These are phyloP conservation scores for Galerucella nymphaeae DNA, from an alignment of 2,888 invertebrate genomes.

Conservation along the genomic window DNA sequence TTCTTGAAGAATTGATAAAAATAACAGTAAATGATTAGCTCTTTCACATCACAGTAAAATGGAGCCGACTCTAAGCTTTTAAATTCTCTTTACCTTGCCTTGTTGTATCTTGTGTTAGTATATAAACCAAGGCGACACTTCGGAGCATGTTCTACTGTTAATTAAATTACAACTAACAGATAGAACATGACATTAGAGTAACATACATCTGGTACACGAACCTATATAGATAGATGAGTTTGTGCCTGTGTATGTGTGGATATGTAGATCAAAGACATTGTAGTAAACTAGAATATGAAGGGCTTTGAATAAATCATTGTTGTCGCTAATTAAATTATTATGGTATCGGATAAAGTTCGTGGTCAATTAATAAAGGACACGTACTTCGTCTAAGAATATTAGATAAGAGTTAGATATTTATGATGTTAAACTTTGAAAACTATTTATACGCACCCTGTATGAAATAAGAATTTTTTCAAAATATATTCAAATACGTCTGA, in stretches of 20 bases:
- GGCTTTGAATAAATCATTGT: background rate
- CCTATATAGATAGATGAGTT: background rate
- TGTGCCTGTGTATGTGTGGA: background rate
- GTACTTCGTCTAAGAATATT: too few relatives aligned
- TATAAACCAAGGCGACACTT: constrained; percentile 22
- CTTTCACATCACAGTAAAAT: too few relatives aligned
- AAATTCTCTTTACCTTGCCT: constrained; percentile 7
- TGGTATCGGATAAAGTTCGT: background rate
- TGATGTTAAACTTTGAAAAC: too few relatives aligned
- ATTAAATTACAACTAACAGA: constrained; percentile 26
- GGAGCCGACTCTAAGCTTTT: too few relatives aligned
- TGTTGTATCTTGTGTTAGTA: constrained; percentile 21
- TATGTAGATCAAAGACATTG: background rate
- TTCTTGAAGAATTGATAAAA: too few relatives aligned
- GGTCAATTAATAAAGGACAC: too few relatives aligned
- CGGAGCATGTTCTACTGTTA: constrained; percentile 25
- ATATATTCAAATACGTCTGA: too few relatives aligned
- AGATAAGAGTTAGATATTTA: too few relatives aligned
- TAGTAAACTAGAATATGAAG: background rate
- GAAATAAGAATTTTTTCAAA: too few relatives aligned
- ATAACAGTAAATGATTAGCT: too few relatives aligned
- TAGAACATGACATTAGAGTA: constrained; percentile 20
- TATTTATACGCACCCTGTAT: too few relatives aligned
- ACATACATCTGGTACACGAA: background rate
- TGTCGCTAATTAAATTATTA: constrained; percentile 2